A percentile compares a stretch with the other conserved stretches of the same genome.
Evolutionary conservation across 2,797 vertebrate species (phyloP).

Genomic region (Borostomias antarcticus): DNA sequence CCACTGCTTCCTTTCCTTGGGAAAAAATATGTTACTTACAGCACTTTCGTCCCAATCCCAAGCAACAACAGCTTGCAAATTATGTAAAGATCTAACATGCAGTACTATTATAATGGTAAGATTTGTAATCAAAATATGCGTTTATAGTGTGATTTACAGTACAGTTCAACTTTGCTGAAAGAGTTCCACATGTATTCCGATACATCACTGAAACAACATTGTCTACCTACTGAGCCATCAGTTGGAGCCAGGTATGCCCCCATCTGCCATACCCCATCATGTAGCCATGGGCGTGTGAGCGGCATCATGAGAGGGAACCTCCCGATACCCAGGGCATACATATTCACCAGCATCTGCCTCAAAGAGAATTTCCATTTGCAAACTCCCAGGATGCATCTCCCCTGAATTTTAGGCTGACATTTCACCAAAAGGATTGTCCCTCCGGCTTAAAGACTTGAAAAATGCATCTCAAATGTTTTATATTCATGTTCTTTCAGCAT

Average conservation of each 20-base stretch:
- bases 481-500: constrained; percentile 73
- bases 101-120: too few relatives aligned
- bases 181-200: too few relatives aligned
- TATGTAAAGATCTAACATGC: too few relatives aligned
- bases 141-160: too few relatives aligned
- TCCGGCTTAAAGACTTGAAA: constrained; percentile 63
- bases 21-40: not conserved
- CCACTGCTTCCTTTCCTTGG: not conserved
- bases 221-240: too few relatives aligned
- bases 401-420: constrained; percentile 69
- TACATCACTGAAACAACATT: too few relatives aligned
- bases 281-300: constrained; percentile 51
- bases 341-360: constrained; percentile 71
- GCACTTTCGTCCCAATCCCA: constrained; percentile 6
- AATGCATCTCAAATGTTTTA: constrained; percentile 66
- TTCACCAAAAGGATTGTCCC: constrained; percentile 69
- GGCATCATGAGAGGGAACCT: constrained; percentile 49
- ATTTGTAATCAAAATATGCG: too few relatives aligned
- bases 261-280: too few relatives aligned
- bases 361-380: constrained; percentile 74
- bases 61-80: constrained; percentile 3
- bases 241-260: too few relatives aligned
- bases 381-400: constrained; percentile 71
- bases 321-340: constrained; percentile 64
- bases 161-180: too few relatives aligned